Conservation (phyloP, 2,113 vertebrate genomes). For the Hymenochirus boettgeri region DNA sequence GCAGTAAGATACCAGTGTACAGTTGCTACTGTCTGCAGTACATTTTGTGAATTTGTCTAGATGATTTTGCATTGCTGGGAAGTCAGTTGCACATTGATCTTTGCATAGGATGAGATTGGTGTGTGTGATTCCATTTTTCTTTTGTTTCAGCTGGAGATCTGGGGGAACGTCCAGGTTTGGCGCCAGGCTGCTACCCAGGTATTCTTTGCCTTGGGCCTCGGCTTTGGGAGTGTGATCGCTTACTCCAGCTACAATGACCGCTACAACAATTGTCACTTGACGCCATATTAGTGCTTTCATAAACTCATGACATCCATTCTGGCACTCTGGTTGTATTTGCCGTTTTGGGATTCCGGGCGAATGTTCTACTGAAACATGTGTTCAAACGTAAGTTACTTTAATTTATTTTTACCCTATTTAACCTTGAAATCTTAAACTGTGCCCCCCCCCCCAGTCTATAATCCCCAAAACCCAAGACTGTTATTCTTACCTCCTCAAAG, state of each 20-base stretch:
- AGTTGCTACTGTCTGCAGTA: too few relatives aligned
- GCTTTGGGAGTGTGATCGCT: constrained; percentile 72
- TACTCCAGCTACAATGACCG: constrained; percentile 71
- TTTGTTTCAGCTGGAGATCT: constrained; percentile 58
- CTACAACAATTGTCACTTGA: constrained; percentile 76
- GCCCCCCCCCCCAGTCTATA: too few relatives aligned
- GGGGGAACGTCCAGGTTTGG: constrained; percentile 65
- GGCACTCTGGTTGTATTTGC: constrained; percentile 65
- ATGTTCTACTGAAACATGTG: constrained; percentile 52
- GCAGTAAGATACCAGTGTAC: too few relatives aligned
- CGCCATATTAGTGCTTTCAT: constrained; percentile 62
- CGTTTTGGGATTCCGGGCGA: constrained; percentile 73
- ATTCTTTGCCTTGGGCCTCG: constrained; percentile 72
- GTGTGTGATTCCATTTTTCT: not conserved
- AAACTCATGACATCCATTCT: constrained; percentile 67
- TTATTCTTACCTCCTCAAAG: too few relatives aligned
- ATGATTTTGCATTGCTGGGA: not conserved
- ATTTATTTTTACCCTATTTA: not conserved
- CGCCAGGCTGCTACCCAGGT: constrained; percentile 69
- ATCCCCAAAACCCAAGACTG: too few relatives aligned
- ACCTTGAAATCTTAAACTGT: too few relatives aligned
- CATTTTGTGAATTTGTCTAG: too few relatives aligned
- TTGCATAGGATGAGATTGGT: not conserved
- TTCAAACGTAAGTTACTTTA: constrained; percentile 34
- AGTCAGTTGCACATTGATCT: not conserved